Evolutionary conservation across 1,140 invertebrate genomes (phyloP), one percentile per base, ranked within the genome.

Genomic region (Diabrotica undecimpunctata): DNA sequence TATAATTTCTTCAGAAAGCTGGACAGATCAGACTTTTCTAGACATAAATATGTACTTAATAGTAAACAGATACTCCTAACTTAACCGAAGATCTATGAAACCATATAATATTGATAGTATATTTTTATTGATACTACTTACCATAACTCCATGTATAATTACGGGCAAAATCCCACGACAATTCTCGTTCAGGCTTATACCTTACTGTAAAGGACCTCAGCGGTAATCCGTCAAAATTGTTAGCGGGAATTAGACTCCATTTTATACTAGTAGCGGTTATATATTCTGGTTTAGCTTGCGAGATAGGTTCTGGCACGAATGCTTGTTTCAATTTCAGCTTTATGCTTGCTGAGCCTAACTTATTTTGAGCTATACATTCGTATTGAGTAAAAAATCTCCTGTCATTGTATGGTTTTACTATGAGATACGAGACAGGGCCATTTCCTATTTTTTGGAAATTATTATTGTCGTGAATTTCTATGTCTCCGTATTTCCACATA

Each of bases 201-300:
- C 93, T 87, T 0, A 90, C 88, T 5, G 83, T 84, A 69, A 88
- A 90, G 0, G 87, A 85, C 62, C 82, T 80, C 6, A 94, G 83
- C 6, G 90, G 90, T 37, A 93, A 79, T 14, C 93, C 93, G 53
- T 87, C 84, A 66, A 90, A 84, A 66, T 87, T 84, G 14, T 82
- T 78, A 2, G 94, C 93, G 0, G 86, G 87, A 4, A 86, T 78
- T 37, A 97, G 87, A 50, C 84, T 83, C 74, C 95, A 95, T 58
- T 84, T 86, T 50, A 95, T 88, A 5, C 91, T 92, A 1, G 93
- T 96, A 0, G 94, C 93, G 5, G 90, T 93, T 8, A 90, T 79
- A 62, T 85, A 83, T 62, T 83, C 81, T 65, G 89, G 82, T 66
- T 80, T 85, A 0, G 83, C 85, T 76, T 90, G 82, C 11, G 79